These are phyloP conservation scores for Ceuthmochares aereus DNA, from an alignment of 2,113 vertebrate genomes.

Conservation along the genomic window DNA sequence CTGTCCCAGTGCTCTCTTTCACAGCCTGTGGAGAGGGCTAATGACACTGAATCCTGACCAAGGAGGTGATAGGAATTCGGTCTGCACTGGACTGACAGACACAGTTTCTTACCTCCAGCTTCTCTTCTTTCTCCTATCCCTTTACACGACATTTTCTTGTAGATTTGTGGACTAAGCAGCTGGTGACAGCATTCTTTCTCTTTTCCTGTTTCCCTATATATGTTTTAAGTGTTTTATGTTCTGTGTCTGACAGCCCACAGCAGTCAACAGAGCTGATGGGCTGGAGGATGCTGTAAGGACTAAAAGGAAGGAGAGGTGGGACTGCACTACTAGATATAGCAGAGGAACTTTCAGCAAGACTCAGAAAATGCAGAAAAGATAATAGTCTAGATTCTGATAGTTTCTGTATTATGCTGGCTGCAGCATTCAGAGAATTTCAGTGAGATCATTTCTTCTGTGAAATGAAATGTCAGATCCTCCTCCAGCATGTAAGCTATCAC, in stretches of 20 bases:
- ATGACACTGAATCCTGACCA: not conserved
- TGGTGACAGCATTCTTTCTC: not conserved
- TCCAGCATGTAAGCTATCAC: not conserved
- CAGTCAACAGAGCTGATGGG: not conserved
- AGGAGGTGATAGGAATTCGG: not conserved
- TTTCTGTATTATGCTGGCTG: not conserved
- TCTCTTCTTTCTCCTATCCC: not conserved
- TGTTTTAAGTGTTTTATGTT: not conserved
- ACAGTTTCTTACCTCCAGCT: not conserved
- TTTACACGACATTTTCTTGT: not conserved
- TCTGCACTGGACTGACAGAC: not conserved
- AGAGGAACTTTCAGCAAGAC: not conserved
- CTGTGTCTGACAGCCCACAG: not conserved
- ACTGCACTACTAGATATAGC: accelerated
- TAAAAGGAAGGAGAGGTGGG: not conserved
- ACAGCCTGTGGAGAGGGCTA: not conserved
- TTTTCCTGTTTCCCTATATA: not conserved
- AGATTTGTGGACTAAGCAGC: not conserved
- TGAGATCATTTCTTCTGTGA: not conserved
- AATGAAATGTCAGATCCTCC: not conserved
- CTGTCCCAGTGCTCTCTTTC: not conserved
- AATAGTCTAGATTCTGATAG: not conserved
- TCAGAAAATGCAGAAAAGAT: not conserved
- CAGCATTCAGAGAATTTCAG: not conserved
- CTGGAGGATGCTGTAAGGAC: not conserved